Base-by-base conservation (phyloP, 2,113 vertebrate genomes). In the Pionites leucogaster region DNA sequence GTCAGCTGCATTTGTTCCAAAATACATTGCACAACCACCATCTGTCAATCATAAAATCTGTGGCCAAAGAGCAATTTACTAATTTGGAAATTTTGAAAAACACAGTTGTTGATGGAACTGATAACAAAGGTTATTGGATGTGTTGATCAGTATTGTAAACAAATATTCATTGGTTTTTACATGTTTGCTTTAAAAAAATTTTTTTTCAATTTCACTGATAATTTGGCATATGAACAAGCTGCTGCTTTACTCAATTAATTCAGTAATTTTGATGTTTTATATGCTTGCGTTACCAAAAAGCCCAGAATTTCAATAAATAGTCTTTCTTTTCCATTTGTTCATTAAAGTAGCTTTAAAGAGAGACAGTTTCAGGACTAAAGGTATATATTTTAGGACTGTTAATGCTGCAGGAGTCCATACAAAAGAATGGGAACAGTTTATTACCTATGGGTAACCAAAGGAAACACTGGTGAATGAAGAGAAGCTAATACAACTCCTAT, bases 1-100 rank as follows among this genome's bases (percentile, higher is more conserved):
- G 88, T 89, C 69, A 82, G 69, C 47, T 89, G 65, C 41, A 17
- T 42, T 86, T 95, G 24, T 72, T 93, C 91, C 84, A 94, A 94
- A 97, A 90, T 35, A 52, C 27, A 18, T 10, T 74, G 44, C 59
- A 67, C 20, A 88, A 37, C 25, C 64, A 77, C 82, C 53, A 77
- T 79, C 82, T 93, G 83, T 57, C 87, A 87, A 47, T 94, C 87
- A 87, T 14, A 82, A 90, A 69, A 3, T 33, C 55, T 5, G 11
- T 18, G 41, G 74, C 63, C 64, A 88, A 88, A 88, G 42, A 90
- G 11, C 28, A 85, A 59, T 59, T 27, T 53, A 63, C 35, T n/a
- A 33, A 70, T 72, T 90, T 80, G 76, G 19, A 82, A 89, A 67
- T 35, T 53, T 9, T n/a, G 68, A 59, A 82, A 84, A 82, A 5